Base-by-base conservation (phyloP, 2,113 vertebrate species). In the Noctilio leporinus region DNA sequence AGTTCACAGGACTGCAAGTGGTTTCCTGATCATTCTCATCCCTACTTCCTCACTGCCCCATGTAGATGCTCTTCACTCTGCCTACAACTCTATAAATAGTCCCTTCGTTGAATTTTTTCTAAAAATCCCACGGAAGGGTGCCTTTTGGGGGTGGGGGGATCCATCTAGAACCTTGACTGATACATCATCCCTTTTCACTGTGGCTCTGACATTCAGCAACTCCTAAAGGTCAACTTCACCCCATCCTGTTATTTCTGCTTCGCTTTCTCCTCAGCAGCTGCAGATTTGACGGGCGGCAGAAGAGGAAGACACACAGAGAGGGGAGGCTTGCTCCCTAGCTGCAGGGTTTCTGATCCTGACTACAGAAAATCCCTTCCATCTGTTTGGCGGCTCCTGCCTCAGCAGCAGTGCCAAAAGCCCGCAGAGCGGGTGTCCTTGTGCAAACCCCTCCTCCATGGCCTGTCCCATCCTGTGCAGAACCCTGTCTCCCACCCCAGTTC, bases 341-440 rank as follows among this genome's bases (percentile, higher is more conserved):
- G 4, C 62, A 51, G 11, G 67, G 57, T 65, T 95, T 94, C 86
- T 93, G 78, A 89, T 94, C 57, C 57, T 0, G 5, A 77, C 33
- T 22, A 12, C 10, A 86, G 93, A 86, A 96, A 93, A 97, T 93
- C 82, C 73, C 38, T 26, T 53, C 96, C 96, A 95, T 92, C 93
- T 96, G 94, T n/a, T 84, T 89, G 81, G 45, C 47, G 80, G 62
- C 8, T 93, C 47, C 81, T 55, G 40, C 45, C 16, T 73, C 4
- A 0, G 59, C 3, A 10, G 40, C 76, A 30, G 19, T 35, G 77
- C 92, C 81, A 83, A 69, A 16, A 91, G 19, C 65, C 81, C 76
- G 64, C 86, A 24, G 24, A 47, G 43, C 38, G 12, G 15, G 30
- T 57, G 33, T 30, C 40, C 24, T 47, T 35, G 0, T 19, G 7